These are phyloP conservation scores for Lutraria rhynchaena DNA, from an alignment of 1,140 invertebrate species.

Conservation along the genomic window DNA sequence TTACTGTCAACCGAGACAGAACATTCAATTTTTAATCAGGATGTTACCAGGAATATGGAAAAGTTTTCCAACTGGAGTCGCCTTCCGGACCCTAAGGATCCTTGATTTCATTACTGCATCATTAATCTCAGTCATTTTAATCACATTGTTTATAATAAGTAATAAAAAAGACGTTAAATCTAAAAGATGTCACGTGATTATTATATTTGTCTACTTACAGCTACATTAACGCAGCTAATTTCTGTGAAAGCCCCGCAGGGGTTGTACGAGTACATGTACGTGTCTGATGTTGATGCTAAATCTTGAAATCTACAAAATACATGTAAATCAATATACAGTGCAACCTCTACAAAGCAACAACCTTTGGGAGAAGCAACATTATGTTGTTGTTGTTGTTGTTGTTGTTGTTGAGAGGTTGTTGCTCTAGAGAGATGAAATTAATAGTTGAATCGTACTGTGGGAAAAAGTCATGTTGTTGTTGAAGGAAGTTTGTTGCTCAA, in stretches of 20 bases:
- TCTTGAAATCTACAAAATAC: constrained; percentile 22
- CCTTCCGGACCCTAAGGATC: background rate
- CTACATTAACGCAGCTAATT: constrained; percentile 19
- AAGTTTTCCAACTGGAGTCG: background rate
- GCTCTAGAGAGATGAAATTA: no score
- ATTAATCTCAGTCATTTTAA: background rate
- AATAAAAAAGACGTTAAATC: background rate
- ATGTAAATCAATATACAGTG: background rate
- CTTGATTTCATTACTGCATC: no score
- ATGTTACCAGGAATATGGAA: background rate
- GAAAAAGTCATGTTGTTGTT: no score
- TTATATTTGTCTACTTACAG: constrained; percentile 23
- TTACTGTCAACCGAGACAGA: no score
- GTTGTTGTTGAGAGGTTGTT: no score
- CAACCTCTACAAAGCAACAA: no score
- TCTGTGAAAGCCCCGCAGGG: constrained; percentile 39
- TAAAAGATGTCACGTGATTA: background rate
- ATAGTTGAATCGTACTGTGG: no score
- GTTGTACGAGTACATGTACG: constrained; percentile 39
- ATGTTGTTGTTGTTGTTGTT: no score
- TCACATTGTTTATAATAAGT: background rate
- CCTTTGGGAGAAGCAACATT: no score
- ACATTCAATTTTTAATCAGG: background rate
- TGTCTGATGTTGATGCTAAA: background rate
- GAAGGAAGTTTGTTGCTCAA: no score